Conservation (phyloP, 2,888 invertebrate genomes). For the Xanthostigma xanthostigma region DNA sequence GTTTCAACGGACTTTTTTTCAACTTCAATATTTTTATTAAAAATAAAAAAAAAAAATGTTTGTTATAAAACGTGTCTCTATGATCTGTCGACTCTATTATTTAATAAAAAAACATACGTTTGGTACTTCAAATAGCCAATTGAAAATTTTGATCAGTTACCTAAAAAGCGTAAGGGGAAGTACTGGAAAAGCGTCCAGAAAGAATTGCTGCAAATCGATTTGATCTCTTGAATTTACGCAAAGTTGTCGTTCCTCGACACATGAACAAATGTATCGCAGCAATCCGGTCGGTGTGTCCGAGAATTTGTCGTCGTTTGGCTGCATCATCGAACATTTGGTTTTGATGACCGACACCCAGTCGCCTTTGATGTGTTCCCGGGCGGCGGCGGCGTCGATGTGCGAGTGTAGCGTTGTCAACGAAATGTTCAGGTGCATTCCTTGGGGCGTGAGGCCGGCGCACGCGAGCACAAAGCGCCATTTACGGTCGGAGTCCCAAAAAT, state of each 20-base stretch:
- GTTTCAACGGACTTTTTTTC: too few species aligned
- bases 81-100: too few species aligned
- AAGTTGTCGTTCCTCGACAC: conserved; percentile 7
- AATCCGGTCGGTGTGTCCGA: conserved; percentile 24
- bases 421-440: conserved; percentile 16
- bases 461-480: conserved; percentile 26
- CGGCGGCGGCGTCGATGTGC: conserved; percentile 20
- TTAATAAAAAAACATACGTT: too few species aligned
- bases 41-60: neutral
- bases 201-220: conserved; percentile 17
- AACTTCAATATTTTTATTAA: neutral
- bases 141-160: neutral
- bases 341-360: conserved; percentile 25
- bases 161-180: conserved; percentile 23
- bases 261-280: conserved; percentile 21
- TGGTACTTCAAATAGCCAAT: too few species aligned
- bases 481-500: conserved; percentile 23
- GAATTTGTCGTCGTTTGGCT: conserved; percentile 13
- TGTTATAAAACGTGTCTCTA: too few species aligned
- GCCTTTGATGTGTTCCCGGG: conserved; percentile 21
- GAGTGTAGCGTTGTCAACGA: conserved; percentile 20
- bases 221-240: conserved; percentile 8
- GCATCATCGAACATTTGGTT: conserved; percentile 19
- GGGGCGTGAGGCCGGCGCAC: conserved; percentile 23
- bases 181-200: conserved; percentile 23